These are phyloP conservation scores for Cynocephalus volans DNA, from an alignment of 2,113 vertebrate species.

Conservation along the genomic window DNA sequence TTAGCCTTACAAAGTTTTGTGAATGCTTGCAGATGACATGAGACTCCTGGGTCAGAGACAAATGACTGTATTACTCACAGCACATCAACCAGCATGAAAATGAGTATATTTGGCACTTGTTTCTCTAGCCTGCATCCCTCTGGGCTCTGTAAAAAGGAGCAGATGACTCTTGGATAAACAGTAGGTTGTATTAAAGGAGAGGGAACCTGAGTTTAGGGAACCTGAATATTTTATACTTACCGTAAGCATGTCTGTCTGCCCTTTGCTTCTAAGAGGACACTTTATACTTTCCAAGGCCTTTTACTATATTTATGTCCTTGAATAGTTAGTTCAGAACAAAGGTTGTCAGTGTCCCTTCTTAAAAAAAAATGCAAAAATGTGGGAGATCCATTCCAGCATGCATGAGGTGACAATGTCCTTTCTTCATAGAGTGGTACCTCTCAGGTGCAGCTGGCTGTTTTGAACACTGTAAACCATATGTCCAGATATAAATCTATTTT, in stretches of 20 bases:
- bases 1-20: neutral
- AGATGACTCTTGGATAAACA: neutral
- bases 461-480: neutral
- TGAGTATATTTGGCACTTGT: too few relatives aligned
- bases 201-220: neutral
- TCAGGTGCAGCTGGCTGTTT: neutral
- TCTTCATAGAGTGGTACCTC: neutral
- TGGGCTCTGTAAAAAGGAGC: neutral
- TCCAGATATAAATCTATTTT: neutral
- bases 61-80: neutral
- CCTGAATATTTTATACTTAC: neutral
- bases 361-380: neutral
- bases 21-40: neutral
- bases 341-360: neutral
- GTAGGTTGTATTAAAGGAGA: neutral
- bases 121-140: accelerated
- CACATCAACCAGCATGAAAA: neutral
- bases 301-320: neutral
- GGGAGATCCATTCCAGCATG: neutral
- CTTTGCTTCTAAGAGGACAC: neutral
- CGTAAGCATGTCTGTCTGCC: neutral
- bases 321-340: neutral
- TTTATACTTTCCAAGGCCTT: neutral
- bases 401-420: neutral
- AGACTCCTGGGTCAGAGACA: neutral